Percentiles rank a stretch among this genome's conserved stretches.
Conservation (phyloP, 2,888 invertebrate genomes). For the Trypoxylon attenuatum region DNA sequence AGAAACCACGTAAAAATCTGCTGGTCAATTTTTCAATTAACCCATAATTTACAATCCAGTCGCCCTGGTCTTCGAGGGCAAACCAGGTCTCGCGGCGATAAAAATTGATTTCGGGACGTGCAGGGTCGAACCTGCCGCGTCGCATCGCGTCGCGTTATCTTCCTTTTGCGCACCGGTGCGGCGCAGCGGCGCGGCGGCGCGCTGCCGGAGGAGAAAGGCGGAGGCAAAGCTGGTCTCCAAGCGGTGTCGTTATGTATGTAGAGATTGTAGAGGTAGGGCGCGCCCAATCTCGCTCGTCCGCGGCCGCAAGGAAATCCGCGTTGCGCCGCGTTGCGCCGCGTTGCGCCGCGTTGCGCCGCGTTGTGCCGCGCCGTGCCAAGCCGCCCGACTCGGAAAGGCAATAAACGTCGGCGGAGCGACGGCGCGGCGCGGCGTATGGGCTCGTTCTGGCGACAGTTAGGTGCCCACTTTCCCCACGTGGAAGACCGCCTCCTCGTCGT, state of each 20-base stretch:
- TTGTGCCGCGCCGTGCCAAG: conserved; percentile 50
- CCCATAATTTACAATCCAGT: conserved; percentile 21
- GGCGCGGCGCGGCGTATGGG: conserved; percentile 49
- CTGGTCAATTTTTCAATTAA: conserved; percentile 41
- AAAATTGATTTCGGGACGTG: conserved; percentile 42
- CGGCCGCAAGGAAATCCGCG: too few species aligned
- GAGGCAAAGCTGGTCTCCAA: too few species aligned
- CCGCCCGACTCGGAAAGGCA: conserved; percentile 50
- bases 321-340: too few species aligned
- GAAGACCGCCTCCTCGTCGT: conserved; percentile 26
- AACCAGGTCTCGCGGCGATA: conserved; percentile 25
- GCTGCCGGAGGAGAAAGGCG: too few species aligned
- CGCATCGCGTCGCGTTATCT: conserved; percentile 21
- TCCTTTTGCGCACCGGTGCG: too few species aligned
- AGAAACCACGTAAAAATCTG: too few species aligned
- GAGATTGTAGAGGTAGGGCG: too few species aligned
- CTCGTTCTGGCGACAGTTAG: conserved; percentile 55
- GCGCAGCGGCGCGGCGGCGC: too few species aligned
- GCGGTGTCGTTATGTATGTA: too few species aligned
- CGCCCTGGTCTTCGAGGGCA: background rate
- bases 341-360: too few species aligned
- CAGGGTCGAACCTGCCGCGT: conserved; percentile 33
- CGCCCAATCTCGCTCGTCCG: too few species aligned
- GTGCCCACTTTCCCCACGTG: conserved; percentile 54
- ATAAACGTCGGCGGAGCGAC: conserved; percentile 54